phyloP scores from a whole-genome alignment of 2,888 invertebrate species.

The Drosophila ezoana region DNA sequence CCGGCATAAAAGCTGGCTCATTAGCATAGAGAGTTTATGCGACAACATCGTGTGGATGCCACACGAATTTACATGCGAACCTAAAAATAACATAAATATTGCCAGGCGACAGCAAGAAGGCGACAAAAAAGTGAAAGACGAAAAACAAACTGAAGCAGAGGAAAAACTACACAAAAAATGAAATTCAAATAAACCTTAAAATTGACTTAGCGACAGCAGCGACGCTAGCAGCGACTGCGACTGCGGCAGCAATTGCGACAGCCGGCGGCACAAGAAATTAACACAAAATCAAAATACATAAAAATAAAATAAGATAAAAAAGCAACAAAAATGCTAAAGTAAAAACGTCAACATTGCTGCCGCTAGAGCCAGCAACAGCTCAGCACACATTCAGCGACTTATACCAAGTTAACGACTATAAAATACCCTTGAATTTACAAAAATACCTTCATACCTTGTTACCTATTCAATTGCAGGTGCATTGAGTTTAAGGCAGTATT shows the following conservation, averaged over 20 bases:
- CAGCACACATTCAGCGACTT: not conserved
- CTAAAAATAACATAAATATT: constrained; percentile 70
- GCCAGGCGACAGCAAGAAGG: constrained; percentile 55
- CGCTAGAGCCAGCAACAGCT: constrained; percentile 27
- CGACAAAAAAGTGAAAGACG: constrained; percentile 18
- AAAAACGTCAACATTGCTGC: constrained; percentile 54
- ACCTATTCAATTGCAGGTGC: too few relatives aligned
- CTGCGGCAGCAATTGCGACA: constrained; percentile 39
- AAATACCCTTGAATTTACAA: constrained; percentile 23
- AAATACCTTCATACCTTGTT: accelerated
- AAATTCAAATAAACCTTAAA: constrained; percentile 80
- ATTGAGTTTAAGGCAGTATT: not conserved
- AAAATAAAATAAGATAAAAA: constrained; percentile 25
- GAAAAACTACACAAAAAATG: constrained; percentile 66
- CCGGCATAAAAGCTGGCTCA: constrained; percentile 66
- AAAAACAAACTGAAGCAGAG: constrained; percentile 21
- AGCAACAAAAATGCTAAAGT: constrained; percentile 43
- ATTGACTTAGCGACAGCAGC: constrained; percentile 70
- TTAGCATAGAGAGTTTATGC: constrained; percentile 57
- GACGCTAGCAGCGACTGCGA: constrained; percentile 27
- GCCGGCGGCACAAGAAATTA: constrained; percentile 71
- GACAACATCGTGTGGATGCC: constrained; percentile 27
- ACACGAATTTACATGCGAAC: constrained; percentile 69
- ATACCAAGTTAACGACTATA: not conserved
- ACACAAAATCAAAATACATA: constrained; percentile 63